Evolutionary conservation across 1,140 invertebrate genomes (phyloP).

Genomic region (Ditylenchus dipsaci): DNA sequence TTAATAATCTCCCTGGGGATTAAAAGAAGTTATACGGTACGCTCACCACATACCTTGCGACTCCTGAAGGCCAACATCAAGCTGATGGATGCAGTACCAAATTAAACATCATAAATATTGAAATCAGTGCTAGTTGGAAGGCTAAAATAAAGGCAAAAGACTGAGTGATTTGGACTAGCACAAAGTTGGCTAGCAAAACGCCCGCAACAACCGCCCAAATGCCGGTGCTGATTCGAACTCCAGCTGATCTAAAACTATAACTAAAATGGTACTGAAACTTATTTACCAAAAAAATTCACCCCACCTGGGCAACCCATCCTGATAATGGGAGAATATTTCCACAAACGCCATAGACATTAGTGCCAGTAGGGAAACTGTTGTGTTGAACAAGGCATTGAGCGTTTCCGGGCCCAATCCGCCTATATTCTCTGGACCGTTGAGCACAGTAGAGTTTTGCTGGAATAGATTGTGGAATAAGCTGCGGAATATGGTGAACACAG

Average conservation of each 20-base stretch:
- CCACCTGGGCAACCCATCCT: slow-evolving; percentile 23
- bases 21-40: no score
- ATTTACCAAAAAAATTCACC: background rate
- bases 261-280: background rate
- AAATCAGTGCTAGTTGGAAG: slow-evolving; percentile 20
- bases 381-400: slow-evolving; percentile 17
- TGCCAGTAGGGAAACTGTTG: slow-evolving; percentile 11
- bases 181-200: slow-evolving; percentile 10
- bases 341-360: slow-evolving; percentile 23
- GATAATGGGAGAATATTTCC: slow-evolving; percentile 14
- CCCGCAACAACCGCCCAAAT: slow-evolving; percentile 11
- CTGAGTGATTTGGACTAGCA: slow-evolving; percentile 11
- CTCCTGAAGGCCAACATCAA: slow-evolving; percentile 1
- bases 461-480: slow-evolving; percentile 9
- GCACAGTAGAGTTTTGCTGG: background rate
- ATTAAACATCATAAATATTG: slow-evolving; percentile 20
- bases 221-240: slow-evolving; percentile 7
- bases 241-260: slow-evolving; percentile 14
- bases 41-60: no score
- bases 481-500: slow-evolving; percentile 14
- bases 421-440: background rate
- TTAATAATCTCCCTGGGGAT: no score
- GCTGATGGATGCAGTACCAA: slow-evolving; percentile 15
- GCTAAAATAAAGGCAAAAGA: slow-evolving; percentile 19
- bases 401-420: slow-evolving; percentile 12